A percentile compares a stretch with the other conserved stretches of the same genome.
These are phyloP conservation scores for Chlorodrepanis virens DNA, from an alignment of 2,113 vertebrate genomes.

Conservation along the genomic window DNA sequence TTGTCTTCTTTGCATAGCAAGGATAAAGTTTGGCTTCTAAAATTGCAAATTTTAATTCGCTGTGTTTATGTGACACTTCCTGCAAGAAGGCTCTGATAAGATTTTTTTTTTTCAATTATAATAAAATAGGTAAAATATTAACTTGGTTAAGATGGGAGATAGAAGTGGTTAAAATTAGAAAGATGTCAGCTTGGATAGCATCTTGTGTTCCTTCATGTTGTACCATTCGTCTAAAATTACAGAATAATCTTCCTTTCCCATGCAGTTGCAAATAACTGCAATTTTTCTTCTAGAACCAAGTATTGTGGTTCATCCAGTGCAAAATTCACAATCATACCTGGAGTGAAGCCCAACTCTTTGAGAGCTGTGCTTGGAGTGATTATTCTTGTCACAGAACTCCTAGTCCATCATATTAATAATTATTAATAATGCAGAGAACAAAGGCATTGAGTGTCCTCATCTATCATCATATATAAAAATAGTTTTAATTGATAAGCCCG, in stretches of 20 bases:
- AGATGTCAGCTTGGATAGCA: not conserved
- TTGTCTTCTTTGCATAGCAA: not conserved
- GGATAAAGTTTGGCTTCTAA: not conserved
- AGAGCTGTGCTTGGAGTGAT: not conserved
- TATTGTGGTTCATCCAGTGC: not conserved
- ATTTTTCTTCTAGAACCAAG: not conserved
- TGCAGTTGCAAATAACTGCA: not conserved
- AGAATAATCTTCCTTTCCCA: not conserved
- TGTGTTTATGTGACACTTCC: slow-evolving; percentile 16
- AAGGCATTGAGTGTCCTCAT: not conserved
- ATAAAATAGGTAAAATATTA: slow-evolving; percentile 24
- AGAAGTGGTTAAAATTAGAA: slow-evolving; percentile 26
- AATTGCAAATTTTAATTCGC: not conserved
- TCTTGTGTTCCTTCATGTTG: not conserved
- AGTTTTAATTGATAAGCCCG: slow-evolving; percentile 51
- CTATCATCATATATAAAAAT: not conserved
- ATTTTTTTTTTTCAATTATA: not conserved
- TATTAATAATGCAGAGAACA: slow-evolving; percentile 8
- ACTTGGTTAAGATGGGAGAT: slow-evolving; percentile 10
- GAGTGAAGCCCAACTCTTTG: not conserved
- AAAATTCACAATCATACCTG: not conserved
- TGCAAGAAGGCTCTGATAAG: not conserved
- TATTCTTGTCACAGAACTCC: not conserved
- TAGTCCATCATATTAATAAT: not conserved
- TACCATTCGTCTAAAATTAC: not conserved